Conservation (phyloP, 2,888 invertebrate genomes). For the Nomada hirtipes region DNA sequence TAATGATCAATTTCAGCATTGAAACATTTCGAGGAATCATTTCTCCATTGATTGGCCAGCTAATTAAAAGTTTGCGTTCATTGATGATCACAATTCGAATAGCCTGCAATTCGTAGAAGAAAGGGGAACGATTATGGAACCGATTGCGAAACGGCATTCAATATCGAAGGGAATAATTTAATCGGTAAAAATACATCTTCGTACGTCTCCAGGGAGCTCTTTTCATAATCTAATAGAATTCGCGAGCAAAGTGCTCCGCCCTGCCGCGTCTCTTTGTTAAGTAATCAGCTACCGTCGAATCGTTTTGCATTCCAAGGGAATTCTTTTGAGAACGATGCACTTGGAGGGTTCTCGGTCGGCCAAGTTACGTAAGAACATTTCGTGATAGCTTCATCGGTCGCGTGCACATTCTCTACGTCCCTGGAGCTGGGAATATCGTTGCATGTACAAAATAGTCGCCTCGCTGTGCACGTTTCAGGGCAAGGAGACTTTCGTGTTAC, state of each 20-base stretch:
- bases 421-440: slow-evolving; percentile 14
- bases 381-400: slow-evolving; percentile 49
- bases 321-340: slow-evolving; percentile 45
- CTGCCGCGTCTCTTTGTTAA: background rate
- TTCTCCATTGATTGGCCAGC: slow-evolving; percentile 5
- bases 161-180: slow-evolving; percentile 6
- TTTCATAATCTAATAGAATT: slow-evolving; percentile 3
- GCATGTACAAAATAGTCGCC: slow-evolving; percentile 46
- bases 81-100: slow-evolving; percentile 4
- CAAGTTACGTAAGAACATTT: slow-evolving; percentile 46
- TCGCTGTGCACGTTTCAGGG: slow-evolving; percentile 34
- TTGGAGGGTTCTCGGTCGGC: background rate
- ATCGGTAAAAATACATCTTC: background rate
- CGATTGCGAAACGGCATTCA: background rate
- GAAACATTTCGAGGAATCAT: background rate
- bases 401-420: slow-evolving; percentile 41
- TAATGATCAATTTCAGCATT: background rate
- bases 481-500: slow-evolving; percentile 8
- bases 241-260: background rate
- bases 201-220: background rate
- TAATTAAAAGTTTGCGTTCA: slow-evolving; percentile 5
- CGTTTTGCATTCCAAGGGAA: slow-evolving; percentile 52
- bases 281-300: slow-evolving; percentile 47
- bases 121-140: background rate
- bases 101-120: too few relatives aligned